Evolutionary conservation across 2,888 invertebrate genomes (phyloP).

Genomic region (Aphodius sticticus): DNA sequence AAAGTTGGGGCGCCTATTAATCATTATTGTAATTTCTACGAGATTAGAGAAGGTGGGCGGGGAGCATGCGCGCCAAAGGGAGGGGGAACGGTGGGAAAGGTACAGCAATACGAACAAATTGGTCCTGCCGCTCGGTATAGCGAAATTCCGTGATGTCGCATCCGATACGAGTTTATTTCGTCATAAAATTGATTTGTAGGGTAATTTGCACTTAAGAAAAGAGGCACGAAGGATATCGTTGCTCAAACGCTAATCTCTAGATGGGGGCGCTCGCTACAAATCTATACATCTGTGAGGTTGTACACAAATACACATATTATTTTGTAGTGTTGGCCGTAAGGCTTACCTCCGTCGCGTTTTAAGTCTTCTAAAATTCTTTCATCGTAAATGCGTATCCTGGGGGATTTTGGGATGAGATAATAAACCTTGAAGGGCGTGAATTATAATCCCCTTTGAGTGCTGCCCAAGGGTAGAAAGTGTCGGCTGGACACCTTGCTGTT

Average conservation of each 20-base stretch:
- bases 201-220: conserved; percentile 37
- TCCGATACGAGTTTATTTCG: conserved; percentile 44
- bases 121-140: conserved; percentile 38
- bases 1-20: conserved; percentile 23
- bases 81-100: conserved; percentile 35
- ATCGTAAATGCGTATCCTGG: background rate
- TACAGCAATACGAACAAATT: conserved; percentile 44
- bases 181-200: conserved; percentile 44
- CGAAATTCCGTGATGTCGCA: conserved; percentile 44
- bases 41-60: conserved; percentile 5
- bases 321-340: too few species aligned
- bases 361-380: background rate
- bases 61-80: conserved; percentile 6
- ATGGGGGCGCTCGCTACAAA: too few species aligned
- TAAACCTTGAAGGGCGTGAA: background rate
- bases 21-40: conserved; percentile 27
- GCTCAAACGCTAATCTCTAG: too few species aligned
- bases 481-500: background rate
- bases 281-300: too few species aligned
- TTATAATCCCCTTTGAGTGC: background rate
- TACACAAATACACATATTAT: too few species aligned
- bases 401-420: background rate
- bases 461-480: conserved; percentile 4
- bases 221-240: background rate
- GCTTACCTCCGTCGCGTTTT: conserved; percentile 18